Evolutionary conservation across 1,140 invertebrate species (phyloP), one percentile per base, ranked within the genome.

Genomic region (Anagrus nilaparvatae): DNA sequence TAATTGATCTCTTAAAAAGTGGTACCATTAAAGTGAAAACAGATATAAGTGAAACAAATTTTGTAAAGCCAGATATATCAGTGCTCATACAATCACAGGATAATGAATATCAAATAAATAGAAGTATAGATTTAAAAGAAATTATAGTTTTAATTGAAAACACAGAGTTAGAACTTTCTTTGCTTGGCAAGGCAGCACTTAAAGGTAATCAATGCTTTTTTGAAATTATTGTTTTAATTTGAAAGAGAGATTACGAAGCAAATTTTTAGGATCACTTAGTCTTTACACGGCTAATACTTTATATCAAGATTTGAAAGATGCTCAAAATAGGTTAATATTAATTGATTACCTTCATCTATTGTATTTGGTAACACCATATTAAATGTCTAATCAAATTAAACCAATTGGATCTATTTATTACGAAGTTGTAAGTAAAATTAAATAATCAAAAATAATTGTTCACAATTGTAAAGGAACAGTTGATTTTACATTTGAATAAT

Each of bases 301-400:
- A 16, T 82, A 87, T 53, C 65, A 73, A 12, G 85, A 91, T 58
- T 69, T 92, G 23, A 71, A 73, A 47, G 56, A 60, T 48, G 84
- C 83, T 7, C 78, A 84, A 53, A 67, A 73, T 30, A 74, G 76
- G 44, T 64, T 92, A 23, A 78, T 86, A 8, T 60, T 91, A 9
- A 55, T 75, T 29, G 79, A 80, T 50, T 70, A 79, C 55, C 65
- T 87, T 8, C 88, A 92, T 69, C 64, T 91, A 9, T 61, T 91
- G 10, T 89, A 84, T 65, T 66, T 87, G 19, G 74, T 84, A 13
- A 86, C 81, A n/a, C 83, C 84, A 4, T 84, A 84, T 58, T 76
- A 83, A 40, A 58, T 74, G 28, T 59, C 70, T 6, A 67, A 69
- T 49, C 67, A 66, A 54, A 63, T 82, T 6, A 71, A 67, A 51